A percentile compares a stretch with the other conserved stretches of the same genome.
phyloP scores from a whole-genome alignment of 2,113 vertebrate genomes.

The Ptyas mucosa region DNA sequence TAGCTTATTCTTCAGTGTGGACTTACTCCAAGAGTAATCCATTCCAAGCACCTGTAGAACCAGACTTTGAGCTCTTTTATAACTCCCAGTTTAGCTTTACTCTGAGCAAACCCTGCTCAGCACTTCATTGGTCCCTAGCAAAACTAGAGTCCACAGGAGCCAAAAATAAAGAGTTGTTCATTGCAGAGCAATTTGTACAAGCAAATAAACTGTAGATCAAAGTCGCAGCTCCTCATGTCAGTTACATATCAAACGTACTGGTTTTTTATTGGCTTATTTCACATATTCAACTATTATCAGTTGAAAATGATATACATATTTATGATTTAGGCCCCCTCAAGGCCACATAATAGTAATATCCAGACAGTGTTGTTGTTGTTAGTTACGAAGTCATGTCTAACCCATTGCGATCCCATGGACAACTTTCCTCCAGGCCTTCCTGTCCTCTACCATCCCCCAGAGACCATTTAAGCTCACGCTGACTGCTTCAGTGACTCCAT shows the following conservation, averaged over 20 bases:
- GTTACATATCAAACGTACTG: background rate
- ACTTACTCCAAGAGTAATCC: background rate
- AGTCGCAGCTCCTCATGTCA: background rate
- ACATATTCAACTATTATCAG: background rate
- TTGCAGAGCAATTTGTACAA: background rate
- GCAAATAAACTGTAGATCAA: background rate
- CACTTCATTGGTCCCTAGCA: background rate
- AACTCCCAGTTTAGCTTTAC: background rate
- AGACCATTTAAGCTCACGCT: too few relatives aligned
- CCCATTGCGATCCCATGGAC: too few relatives aligned
- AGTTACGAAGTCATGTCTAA: too few relatives aligned
- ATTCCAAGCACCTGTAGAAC: background rate
- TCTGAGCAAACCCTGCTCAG: background rate
- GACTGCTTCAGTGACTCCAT: too few relatives aligned
- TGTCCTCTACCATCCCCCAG: too few relatives aligned
- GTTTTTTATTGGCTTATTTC: background rate
- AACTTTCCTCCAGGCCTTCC: too few relatives aligned
- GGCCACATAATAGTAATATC: background rate
- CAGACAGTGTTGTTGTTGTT: background rate
- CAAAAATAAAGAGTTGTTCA: background rate
- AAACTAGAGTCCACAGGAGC: background rate
- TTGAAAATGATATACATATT: background rate
- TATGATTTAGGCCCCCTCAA: background rate
- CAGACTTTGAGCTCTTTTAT: background rate
- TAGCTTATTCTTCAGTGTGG: background rate